These are phyloP conservation scores for Hylaeus volcanicus DNA, from an alignment of 1,140 invertebrate species.

Conservation along the genomic window DNA sequence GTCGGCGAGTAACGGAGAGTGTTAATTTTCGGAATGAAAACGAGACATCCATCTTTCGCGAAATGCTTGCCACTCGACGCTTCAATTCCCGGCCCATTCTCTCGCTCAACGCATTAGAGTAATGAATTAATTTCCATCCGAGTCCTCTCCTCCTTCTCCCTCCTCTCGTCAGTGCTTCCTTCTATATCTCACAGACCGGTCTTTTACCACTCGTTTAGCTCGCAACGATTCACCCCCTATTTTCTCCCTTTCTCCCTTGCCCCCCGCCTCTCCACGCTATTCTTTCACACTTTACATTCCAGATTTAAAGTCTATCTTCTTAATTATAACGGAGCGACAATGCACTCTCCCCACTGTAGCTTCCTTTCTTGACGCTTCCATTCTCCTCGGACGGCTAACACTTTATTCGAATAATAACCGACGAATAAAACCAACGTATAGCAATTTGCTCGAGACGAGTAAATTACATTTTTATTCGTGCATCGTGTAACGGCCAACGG, in stretches of 20 bases:
- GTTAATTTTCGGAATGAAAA: constrained; percentile 81
- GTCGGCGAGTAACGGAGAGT: constrained; percentile 74
- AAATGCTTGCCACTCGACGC: constrained; percentile 75
- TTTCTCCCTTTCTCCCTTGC: constrained; percentile 20
- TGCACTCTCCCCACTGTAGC: constrained; percentile 28
- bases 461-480: no score
- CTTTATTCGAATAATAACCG: no score
- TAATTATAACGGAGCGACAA: constrained; percentile 75
- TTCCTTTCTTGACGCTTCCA: constrained; percentile 24
- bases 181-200: constrained; percentile 49
- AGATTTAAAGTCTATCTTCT: constrained; percentile 64
- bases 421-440: no score
- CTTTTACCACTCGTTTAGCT: constrained; percentile 60
- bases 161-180: constrained; percentile 43
- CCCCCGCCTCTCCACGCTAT: constrained; percentile 61
- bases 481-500: not conserved
- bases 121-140: constrained; percentile 81
- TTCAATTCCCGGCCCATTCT: constrained; percentile 74
- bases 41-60: constrained; percentile 78
- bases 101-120: constrained; percentile 79
- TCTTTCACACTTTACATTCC: constrained; percentile 36
- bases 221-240: constrained; percentile 54
- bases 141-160: constrained; percentile 51
- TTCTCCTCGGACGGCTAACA: not conserved
- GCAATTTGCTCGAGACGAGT: no score